phyloP scores from a whole-genome alignment of 2,888 invertebrate genomes.

The Malthinus flaveolus region DNA sequence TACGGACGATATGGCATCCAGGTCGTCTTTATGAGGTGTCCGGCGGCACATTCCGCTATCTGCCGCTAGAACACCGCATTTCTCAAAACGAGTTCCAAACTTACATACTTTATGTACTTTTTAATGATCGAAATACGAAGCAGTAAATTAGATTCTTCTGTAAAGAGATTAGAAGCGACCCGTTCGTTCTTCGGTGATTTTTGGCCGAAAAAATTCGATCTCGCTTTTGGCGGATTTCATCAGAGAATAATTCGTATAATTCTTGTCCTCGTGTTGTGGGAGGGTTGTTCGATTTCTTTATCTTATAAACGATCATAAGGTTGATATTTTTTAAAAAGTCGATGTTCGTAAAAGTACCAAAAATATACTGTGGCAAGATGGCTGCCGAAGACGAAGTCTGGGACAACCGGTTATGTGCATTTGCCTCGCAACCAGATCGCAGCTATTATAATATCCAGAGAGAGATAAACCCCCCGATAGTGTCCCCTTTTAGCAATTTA shows the following conservation, averaged over 20 bases:
- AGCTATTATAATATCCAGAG: constrained; percentile 52
- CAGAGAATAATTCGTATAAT: too few relatives aligned
- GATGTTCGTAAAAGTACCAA: constrained; percentile 21
- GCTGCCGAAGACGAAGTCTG: constrained; percentile 48
- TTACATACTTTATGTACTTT: constrained; percentile 37
- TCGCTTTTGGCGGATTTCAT: not conserved
- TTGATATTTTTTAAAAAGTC: not conserved
- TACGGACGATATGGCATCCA: constrained; percentile 32
- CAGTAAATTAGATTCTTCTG: constrained; percentile 39
- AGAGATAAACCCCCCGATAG: constrained; percentile 52
- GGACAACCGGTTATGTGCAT: constrained; percentile 55
- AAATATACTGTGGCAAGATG: constrained; percentile 46
- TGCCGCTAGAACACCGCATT: constrained; percentile 30
- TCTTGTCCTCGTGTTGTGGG: too few relatives aligned
- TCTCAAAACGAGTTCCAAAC: constrained; percentile 36
- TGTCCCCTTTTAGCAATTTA: constrained; percentile 57
- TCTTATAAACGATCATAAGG: too few relatives aligned
- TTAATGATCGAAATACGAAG: constrained; percentile 36
- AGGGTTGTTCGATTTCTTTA: too few relatives aligned
- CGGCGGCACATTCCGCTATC: constrained; percentile 37
- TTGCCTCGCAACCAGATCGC: constrained; percentile 52
- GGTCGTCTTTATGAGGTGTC: constrained; percentile 34
- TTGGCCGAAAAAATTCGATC: constrained; percentile 32
- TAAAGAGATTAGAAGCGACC: constrained; percentile 36
- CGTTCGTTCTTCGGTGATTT: constrained; percentile 33